Evolutionary conservation across 1,140 invertebrate species (phyloP).

Genomic region (Diploscapter pachys): DNA sequence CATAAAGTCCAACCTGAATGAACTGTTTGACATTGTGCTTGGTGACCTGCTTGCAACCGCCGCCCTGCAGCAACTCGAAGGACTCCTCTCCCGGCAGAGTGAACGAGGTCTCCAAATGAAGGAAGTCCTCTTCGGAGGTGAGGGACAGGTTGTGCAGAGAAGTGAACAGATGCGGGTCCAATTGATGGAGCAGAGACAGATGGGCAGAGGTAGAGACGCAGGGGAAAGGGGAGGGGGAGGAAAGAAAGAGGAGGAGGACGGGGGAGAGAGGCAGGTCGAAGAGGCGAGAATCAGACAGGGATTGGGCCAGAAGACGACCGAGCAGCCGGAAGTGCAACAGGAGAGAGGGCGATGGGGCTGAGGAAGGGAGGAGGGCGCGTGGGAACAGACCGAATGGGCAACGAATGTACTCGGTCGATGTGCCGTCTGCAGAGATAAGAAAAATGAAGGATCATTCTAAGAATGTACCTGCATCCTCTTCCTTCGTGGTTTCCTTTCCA

Average conservation of each 20-base stretch:
- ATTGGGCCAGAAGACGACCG: conserved; percentile 98
- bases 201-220: conserved; percentile 58
- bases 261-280: conserved; percentile 63
- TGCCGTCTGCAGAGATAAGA: too few species aligned
- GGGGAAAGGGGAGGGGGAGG: not conserved
- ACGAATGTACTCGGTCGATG: too few species aligned
- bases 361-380: too few species aligned
- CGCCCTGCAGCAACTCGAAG: conserved; percentile 87
- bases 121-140: conserved; percentile 40
- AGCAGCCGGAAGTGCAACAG: conserved; percentile 60
- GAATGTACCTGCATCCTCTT: conserved; percentile 36
- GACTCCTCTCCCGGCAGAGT: conserved; percentile 86
- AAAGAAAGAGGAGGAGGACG: conserved; percentile 19
- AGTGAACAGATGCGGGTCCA: conserved; percentile 80
- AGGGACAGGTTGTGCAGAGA: conserved; percentile 75
- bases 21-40: conserved; percentile 93
- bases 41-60: conserved; percentile 80
- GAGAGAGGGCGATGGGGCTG: too few species aligned
- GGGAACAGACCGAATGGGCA: too few species aligned
- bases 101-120: conserved; percentile 76
- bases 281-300: conserved; percentile 98
- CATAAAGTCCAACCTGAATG: conserved; percentile 68
- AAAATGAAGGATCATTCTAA: conserved; percentile 13
- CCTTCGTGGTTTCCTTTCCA: conserved; percentile 5
- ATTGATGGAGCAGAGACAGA: conserved; percentile 73